Percentiles rank a stretch among this genome's conserved stretches.
Evolutionary conservation across 2,888 invertebrate genomes (phyloP).

Genomic region (Cyaniris semiargus): DNA sequence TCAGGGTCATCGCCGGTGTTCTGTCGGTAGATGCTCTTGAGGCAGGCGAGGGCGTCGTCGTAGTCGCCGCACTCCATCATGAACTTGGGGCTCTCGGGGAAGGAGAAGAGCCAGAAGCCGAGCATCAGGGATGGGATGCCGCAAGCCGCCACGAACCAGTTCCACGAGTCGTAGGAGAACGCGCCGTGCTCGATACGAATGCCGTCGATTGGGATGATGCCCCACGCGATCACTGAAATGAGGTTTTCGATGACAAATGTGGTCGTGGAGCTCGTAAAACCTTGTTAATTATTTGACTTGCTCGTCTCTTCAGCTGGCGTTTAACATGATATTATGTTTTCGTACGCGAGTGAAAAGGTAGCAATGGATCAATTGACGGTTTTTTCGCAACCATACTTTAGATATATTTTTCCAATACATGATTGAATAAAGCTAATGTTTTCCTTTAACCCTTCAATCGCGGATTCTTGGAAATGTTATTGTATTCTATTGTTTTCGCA

Average conservation of each 20-base stretch:
- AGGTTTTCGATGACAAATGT: background rate
- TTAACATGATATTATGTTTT: background rate
- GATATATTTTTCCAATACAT: too few species aligned
- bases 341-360: too few species aligned
- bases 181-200: conserved; percentile 79
- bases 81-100: conserved; percentile 92
- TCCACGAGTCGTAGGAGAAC: conserved; percentile 89
- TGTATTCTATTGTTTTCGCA: too few species aligned
- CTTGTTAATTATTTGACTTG: too few species aligned
- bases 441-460: too few species aligned
- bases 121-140: conserved; percentile 85
- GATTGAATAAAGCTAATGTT: background rate
- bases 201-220: conserved; percentile 85
- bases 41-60: conserved; percentile 85
- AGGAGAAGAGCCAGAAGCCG: conserved; percentile 85
- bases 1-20: conserved; percentile 86
- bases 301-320: background rate
- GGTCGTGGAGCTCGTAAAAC: too few species aligned
- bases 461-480: too few species aligned
- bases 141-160: conserved; percentile 88
- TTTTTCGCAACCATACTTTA: too few species aligned
- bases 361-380: too few species aligned
- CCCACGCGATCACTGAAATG: conserved; percentile 86
- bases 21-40: conserved; percentile 84
- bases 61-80: conserved; percentile 89